These are phyloP conservation scores for Drosophila kurseongensis DNA, from an alignment of 1,140 invertebrate species.

Conservation along the genomic window DNA sequence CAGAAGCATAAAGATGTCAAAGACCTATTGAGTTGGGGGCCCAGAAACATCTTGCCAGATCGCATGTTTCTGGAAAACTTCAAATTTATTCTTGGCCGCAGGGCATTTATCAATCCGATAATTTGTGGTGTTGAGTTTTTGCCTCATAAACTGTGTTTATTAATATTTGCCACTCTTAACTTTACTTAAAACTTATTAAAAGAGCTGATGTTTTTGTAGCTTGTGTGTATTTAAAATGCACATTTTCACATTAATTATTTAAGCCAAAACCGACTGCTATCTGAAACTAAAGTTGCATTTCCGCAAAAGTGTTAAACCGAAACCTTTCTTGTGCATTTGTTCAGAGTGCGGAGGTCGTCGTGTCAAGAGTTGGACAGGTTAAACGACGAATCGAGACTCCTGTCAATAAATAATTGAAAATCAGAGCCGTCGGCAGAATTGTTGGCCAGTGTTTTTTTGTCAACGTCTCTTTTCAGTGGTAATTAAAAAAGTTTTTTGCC, in stretches of 20 bases:
- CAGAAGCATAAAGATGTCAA: slow-evolving; percentile 72
- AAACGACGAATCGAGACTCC: slow-evolving; percentile 53
- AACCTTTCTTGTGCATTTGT: slow-evolving; percentile 6
- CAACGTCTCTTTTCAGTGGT: slow-evolving; percentile 55
- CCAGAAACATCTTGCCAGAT: slow-evolving; percentile 18
- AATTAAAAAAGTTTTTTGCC: slow-evolving; percentile 76
- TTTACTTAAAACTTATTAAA: background rate
- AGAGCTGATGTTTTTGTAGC: background rate
- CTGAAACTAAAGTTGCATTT: slow-evolving; percentile 35
- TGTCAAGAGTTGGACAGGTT: slow-evolving; percentile 74
- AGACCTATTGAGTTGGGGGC: slow-evolving; percentile 25
- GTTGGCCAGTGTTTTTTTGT: slow-evolving; percentile 25
- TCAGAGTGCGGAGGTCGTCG: slow-evolving; percentile 10
- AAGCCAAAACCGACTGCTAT: slow-evolving; percentile 5
- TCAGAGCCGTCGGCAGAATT: slow-evolving; percentile 39
- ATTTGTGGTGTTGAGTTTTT: slow-evolving; percentile 34
- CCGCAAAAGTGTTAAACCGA: slow-evolving; percentile 34
- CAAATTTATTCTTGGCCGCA: slow-evolving; percentile 61
- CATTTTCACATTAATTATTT: slow-evolving; percentile 3
- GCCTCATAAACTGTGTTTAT: background rate
- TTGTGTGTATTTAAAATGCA: background rate
- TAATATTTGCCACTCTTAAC: slow-evolving; percentile 7
- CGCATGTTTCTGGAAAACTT: slow-evolving; percentile 18
- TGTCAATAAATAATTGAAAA: slow-evolving; percentile 80
- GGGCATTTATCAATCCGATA: slow-evolving; percentile 48